phyloP scores from a whole-genome alignment of 2,888 invertebrate species.

The Torymus aiolomorphi region DNA sequence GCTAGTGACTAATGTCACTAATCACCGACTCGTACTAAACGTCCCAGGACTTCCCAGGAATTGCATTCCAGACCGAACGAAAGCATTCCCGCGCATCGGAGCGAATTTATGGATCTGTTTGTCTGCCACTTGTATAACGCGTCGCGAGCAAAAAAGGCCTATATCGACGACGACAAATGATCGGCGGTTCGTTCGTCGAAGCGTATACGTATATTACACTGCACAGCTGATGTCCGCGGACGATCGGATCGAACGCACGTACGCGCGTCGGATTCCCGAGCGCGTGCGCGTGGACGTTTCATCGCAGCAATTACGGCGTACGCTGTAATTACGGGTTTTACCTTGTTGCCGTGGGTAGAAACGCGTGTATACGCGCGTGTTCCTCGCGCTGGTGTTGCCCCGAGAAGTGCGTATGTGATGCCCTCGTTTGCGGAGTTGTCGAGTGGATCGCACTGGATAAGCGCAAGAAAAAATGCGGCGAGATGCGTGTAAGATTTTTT shows the following conservation, averaged over 20 bases:
- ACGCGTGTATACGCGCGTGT: not conserved
- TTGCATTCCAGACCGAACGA: no score
- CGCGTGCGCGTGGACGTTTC: constrained; percentile 4
- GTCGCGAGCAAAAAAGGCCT: not conserved
- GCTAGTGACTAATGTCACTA: no score
- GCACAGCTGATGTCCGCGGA: not conserved
- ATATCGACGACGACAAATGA: constrained; percentile 3
- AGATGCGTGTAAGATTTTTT: no score
- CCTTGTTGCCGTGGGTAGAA: not conserved
- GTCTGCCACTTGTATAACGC: not conserved
- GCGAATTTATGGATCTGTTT: no score
- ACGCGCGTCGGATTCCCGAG: not conserved
- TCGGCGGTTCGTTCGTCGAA: not conserved
- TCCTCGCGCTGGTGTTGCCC: no score
- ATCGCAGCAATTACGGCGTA: constrained; percentile 10
- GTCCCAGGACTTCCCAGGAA: no score
- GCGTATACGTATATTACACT: not conserved
- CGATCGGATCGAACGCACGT: not conserved
- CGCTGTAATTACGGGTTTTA: constrained; percentile 17
- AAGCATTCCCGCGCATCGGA: no score
- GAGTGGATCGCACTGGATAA: no score
- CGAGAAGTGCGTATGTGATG: no score
- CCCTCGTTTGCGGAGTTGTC: no score
- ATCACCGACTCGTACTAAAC: no score
- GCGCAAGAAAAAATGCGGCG: no score